Evolutionary conservation across 2,797 vertebrate genomes (phyloP), one percentile per base, ranked within the genome.

Genomic region (Syngnathus rostellatus): DNA sequence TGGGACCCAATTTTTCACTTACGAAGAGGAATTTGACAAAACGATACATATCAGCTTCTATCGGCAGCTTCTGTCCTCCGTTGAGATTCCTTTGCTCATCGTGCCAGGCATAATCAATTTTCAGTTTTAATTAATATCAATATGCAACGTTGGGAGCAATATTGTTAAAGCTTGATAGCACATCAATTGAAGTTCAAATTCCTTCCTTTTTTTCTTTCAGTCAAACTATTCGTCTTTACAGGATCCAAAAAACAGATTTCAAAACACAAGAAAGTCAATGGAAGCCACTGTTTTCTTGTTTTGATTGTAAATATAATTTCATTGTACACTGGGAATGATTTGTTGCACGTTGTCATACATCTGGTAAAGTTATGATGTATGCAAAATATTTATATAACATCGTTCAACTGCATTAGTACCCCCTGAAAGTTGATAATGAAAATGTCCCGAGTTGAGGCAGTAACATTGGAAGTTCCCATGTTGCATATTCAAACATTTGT

Each of bases 401-500:
- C 25, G 62, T 68, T 46, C 48, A 25, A 48, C 19, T 54, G 57
- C 54, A 67, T 64, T 21, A 19, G n/a, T 64, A 5, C n/a, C 69
- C 51, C 66, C 65, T 8, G 21, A 66, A 73, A 67, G 66, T 65
- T 25, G 14, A 41, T 58, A 19, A 21, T 40, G 41, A 55, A 51
- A 67, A 12, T 61, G 25, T 21, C 38, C n/a, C 2, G 57, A 62
- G 21, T 21, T 68, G 11, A 60, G 61, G 31, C 2, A 68, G 37
- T 72, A 7, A 70, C 38, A 65, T 76, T 63, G 73, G 63, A 75
- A 62, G 81, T 89, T 91, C 90, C 87, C 85, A 77, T 89, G 91
- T 91, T 92, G 85, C 90, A 92, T 89, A 92, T 91, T 91, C 80
- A 85, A 89, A 83, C 77, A 43, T 76, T 85, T 84, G 85, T 87